Evolutionary conservation across 2,888 invertebrate species (phyloP).

Genomic region (Heteropelma amictum): DNA sequence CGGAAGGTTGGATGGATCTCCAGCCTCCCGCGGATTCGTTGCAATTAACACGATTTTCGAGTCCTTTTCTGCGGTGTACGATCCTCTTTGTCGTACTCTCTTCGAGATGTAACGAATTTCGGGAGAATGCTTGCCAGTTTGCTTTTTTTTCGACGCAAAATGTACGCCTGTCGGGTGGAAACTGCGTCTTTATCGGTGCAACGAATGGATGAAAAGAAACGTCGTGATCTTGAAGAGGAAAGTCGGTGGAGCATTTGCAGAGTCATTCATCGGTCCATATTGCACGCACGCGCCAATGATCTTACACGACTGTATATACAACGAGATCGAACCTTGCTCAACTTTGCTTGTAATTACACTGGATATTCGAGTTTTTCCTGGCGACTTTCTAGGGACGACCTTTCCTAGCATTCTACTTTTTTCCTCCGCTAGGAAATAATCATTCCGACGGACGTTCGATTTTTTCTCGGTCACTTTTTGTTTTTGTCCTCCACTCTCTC

Average conservation of each 20-base stretch:
- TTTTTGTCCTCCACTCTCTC: not conserved
- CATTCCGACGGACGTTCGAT: slow-evolving; percentile 18
- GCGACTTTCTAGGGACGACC: slow-evolving; percentile 34
- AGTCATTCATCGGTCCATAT: slow-evolving; percentile 46
- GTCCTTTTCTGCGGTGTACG: no score
- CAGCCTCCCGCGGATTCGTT: not conserved
- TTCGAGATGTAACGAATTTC: slow-evolving; percentile 7
- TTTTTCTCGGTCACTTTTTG: slow-evolving; percentile 22
- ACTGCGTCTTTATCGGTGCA: slow-evolving; percentile 28
- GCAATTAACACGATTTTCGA: no score
- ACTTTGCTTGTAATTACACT: slow-evolving; percentile 56
- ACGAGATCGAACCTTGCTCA: slow-evolving; percentile 28
- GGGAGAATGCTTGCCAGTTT: slow-evolving; percentile 16
- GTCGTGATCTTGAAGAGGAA: slow-evolving; percentile 6
- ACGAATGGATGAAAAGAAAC: slow-evolving; percentile 13
- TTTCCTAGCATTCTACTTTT: slow-evolving; percentile 1
- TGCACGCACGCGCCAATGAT: slow-evolving; percentile 35
- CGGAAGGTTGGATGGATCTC: not conserved
- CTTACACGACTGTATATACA: not conserved
- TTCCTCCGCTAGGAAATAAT: not conserved
- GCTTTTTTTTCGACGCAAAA: no score
- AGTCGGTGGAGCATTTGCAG: slow-evolving; percentile 1
- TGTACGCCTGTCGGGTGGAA: no score
- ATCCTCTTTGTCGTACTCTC: no score
- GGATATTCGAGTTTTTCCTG: slow-evolving; percentile 25